These are phyloP conservation scores for Panzeria rudis DNA, from an alignment of 2,888 invertebrate species.

Conservation along the genomic window DNA sequence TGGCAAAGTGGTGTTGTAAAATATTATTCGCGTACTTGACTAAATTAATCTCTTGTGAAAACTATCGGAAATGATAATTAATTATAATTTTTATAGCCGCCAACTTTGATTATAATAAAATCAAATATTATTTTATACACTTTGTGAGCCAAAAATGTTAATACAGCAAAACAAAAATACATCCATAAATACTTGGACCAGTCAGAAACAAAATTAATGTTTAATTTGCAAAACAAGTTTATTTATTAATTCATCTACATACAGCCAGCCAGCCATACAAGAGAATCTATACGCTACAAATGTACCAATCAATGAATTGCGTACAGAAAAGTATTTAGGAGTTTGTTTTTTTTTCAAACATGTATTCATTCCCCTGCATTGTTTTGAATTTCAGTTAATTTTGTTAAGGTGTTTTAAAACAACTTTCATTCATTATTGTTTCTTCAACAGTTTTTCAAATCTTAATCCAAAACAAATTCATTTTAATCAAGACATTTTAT, in stretches of 20 bases:
- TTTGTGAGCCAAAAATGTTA: neutral
- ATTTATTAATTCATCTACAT: conserved; percentile 38
- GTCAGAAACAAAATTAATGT: conserved; percentile 47
- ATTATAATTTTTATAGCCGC: conserved; percentile 72
- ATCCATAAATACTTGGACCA: neutral
- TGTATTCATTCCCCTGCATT: conserved; percentile 13
- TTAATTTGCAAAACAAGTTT: conserved; percentile 71
- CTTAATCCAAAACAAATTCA: conserved; percentile 37
- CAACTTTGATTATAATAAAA: conserved; percentile 67
- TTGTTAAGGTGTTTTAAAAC: conserved; percentile 47
- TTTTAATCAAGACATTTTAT: conserved; percentile 36
- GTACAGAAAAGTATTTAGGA: neutral
- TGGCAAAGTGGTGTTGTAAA: conserved; percentile 23
- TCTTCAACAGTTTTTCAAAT: conserved; percentile 36
- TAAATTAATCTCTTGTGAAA: conserved; percentile 60
- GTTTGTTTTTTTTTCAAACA: neutral
- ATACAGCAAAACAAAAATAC: conserved; percentile 4
- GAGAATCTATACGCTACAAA: neutral
- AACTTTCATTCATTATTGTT: conserved; percentile 67
- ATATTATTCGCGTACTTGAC: conserved; percentile 41
- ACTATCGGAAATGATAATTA: conserved; percentile 71
- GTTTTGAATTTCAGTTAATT: conserved; percentile 19
- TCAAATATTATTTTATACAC: conserved; percentile 49
- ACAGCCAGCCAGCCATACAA: neutral
- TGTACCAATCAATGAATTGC: conserved; percentile 1